Base-by-base conservation (phyloP, 1,140 invertebrate genomes). In the Drosophila tsacasi region DNA sequence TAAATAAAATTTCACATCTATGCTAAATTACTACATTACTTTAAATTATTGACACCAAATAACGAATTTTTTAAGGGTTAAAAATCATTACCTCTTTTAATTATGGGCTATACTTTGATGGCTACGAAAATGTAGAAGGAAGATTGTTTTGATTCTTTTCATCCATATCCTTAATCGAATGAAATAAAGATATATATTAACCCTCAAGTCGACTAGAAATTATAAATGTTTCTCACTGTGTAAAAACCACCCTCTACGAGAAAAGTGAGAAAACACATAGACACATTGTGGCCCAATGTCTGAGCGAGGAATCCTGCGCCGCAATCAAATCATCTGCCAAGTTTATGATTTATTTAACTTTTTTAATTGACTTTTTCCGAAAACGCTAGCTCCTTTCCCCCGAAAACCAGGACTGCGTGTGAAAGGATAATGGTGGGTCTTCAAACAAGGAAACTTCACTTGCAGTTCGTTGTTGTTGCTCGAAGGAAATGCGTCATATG, bases 341-440 rank as follows among this genome's bases (percentile, higher is more conserved):
- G 81, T 84, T 92, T 92, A 92, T 92, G 91, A 92, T 92, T 92
- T 92, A 92, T 92, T 92, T 92, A 92, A 92, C 91, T 92, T 92
- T 92, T 92, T 92, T 92, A 92, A 92, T 92, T 92, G 91, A 92
- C 91, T 92, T 92, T 92, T 92, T 92, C 91, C 91, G 78, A 87
- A 55, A 60, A 35, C 57, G 58, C 57, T 4, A 49, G 57, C 44
- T 55, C 39, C 72, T 50, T 66, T 66, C 65, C 66, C 73, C 72
- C 35, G 60, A 60, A 60, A 67, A 35, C 62, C 55, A 60, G 55
- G 52, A 63, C 83, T 91, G 90, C 86, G 83, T 92, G 91, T 91
- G 83, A 92, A 91, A 92, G 85, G 85, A 92, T 91, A 92, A 92
- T 91, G 87, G 68, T 59, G 79, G 84, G 78, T 81, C 83, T 84